These are phyloP conservation scores for Sebastes iracundus DNA, from an alignment of 2,797 vertebrate species.

Conservation along the genomic window DNA sequence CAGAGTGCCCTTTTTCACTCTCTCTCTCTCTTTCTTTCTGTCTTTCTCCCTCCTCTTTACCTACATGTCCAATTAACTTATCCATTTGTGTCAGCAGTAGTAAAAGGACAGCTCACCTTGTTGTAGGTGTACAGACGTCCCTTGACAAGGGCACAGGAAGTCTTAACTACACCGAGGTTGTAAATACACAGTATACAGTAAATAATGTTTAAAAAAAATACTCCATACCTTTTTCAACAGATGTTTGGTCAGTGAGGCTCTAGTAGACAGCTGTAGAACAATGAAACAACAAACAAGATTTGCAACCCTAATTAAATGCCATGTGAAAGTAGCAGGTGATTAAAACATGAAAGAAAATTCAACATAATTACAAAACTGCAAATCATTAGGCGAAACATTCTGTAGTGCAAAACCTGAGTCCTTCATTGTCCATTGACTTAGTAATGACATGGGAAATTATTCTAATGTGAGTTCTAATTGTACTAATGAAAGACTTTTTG, in stretches of 20 bases:
- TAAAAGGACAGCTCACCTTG: not conserved
- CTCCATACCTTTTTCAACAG: not conserved
- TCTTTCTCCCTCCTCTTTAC: not conserved
- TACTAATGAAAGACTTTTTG: not conserved
- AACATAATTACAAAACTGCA: not conserved
- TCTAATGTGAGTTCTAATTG: not conserved
- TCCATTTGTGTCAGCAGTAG: not conserved
- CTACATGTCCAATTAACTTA: not conserved
- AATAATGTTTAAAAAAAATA: not conserved
- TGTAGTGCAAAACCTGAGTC: not conserved
- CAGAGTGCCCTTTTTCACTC: not conserved
- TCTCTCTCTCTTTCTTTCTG: not conserved
- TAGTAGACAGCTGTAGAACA: not conserved
- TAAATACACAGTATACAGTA: not conserved
- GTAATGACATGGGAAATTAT: not conserved
- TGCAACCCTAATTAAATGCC: not conserved
- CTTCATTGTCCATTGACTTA: not conserved
- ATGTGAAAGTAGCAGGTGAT: not conserved
- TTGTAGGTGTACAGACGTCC: not conserved
- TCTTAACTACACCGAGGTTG: not conserved
- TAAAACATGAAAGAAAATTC: not conserved
- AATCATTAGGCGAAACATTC: not conserved
- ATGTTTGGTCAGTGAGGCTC: not conserved
- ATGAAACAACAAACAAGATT: not conserved
- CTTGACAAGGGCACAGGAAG: not conserved